Evolutionary conservation across 2,888 invertebrate genomes (phyloP), one percentile per base, ranked within the genome.

Genomic region (Caenorhabditis virilis): DNA sequence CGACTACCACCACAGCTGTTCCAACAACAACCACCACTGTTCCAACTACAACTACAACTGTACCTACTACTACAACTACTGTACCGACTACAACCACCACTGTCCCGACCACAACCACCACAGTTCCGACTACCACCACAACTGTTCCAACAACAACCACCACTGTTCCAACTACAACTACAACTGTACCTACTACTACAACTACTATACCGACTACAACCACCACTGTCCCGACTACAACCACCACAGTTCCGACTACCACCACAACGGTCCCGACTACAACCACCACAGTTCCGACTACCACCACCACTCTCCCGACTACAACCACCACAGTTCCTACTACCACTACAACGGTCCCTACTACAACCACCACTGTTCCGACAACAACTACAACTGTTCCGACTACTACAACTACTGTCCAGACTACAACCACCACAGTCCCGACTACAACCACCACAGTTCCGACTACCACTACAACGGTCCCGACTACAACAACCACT

Each of bases 241-340:
- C 52, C 22, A 42, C 41, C 3, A 59, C 59, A 1, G 59, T 35
- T n/a, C 27, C 39, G 2, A 59, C 59, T 1, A 53, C 53, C 20
- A 48, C 48, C 16, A 60, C 54, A 18, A 54, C 54, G 13, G 42
- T 38, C 16, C 16, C 35, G 18, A 59, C 59, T 7, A 53, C 45
- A 5, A 59, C 59, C 2, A 53, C 45, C 5, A 53, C 53, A 20
- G 43, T 16, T 7, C 3, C 11, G 15, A 30, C 49, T 1, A 38
- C 49, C 15, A 38, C 36, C n/a, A 30, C 36, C 6, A 49, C 49
- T 6, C 41, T 41, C 1, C 23, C 55, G 16, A 48, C 48, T 4
- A 30, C 35, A 18, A 25, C 27, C 5, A 26, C 39, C 1, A 23
- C 26, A 11, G 41, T 41, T 2, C n/a, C 50, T 2, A 41, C 39